Evolutionary conservation across 2,797 vertebrate genomes (phyloP).

Genomic region (Ceyx erithaca): DNA sequence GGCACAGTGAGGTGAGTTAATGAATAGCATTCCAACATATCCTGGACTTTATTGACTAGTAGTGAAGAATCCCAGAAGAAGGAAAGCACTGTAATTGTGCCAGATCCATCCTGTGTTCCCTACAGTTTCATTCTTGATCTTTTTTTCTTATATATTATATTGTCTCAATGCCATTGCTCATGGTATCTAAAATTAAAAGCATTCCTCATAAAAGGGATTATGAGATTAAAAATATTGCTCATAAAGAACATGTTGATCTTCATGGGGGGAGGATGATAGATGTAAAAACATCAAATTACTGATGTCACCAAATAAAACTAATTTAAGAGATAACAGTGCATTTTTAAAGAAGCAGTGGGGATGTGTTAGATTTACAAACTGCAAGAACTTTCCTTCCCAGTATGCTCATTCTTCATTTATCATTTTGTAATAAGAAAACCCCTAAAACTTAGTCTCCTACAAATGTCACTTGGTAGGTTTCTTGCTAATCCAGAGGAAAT

Average conservation of each 20-base stretch:
- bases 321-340: conserved; percentile 38
- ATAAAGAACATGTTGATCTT: conserved; percentile 18
- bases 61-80: conserved; percentile 32
- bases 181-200: conserved; percentile 49
- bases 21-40: conserved; percentile 36
- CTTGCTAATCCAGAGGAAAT: conserved; percentile 83
- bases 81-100: not conserved
- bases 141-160: not conserved
- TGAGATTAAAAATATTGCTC: conserved; percentile 52
- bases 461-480: conserved; percentile 77
- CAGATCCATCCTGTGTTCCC: conserved; percentile 21
- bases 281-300: conserved; percentile 21
- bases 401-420: conserved; percentile 70
- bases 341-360: conserved; percentile 33
- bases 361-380: conserved; percentile 61
- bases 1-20: not conserved
- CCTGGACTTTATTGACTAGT: conserved; percentile 27
- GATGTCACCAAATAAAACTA: conserved; percentile 56
- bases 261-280: conserved; percentile 29
- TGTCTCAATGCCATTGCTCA: not conserved
- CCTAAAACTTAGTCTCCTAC: conserved; percentile 60
- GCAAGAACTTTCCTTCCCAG: conserved; percentile 40
- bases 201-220: conserved; percentile 51
- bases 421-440: conserved; percentile 73
- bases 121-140: not conserved